These are phyloP conservation scores for Mormyrus hasselquistii DNA, from an alignment of 2,797 vertebrate genomes.

Conservation along the genomic window DNA sequence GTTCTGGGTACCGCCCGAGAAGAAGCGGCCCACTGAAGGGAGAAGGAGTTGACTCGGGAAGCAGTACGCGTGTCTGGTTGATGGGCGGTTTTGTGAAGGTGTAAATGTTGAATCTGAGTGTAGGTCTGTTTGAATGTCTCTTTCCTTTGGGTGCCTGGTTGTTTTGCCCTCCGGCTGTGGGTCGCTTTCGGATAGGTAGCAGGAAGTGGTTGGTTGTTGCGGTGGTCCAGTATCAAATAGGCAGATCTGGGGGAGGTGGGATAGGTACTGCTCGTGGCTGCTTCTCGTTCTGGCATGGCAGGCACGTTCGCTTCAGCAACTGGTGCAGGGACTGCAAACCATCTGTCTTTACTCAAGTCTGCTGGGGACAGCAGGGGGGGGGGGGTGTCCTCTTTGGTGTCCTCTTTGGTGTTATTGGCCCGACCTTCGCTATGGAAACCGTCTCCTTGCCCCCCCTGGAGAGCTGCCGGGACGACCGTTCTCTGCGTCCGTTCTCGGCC, in stretches of 20 bases:
- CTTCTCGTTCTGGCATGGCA: background rate
- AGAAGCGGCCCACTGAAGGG: background rate
- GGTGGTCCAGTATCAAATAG: background rate
- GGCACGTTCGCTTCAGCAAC: background rate
- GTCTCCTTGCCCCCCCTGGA: background rate
- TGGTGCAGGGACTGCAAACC: background rate
- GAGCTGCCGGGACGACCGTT: background rate
- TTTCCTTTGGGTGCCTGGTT: background rate
- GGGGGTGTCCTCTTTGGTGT: background rate
- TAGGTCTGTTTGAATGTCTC: background rate
- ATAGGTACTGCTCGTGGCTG: background rate
- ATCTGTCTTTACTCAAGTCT: background rate
- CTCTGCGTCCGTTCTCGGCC: background rate
- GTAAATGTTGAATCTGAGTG: background rate
- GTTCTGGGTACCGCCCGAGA: background rate
- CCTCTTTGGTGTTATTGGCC: conserved; percentile 4
- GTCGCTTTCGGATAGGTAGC: background rate
- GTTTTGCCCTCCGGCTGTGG: background rate
- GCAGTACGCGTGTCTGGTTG: background rate
- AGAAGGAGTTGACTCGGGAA: background rate
- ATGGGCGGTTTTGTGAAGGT: background rate
- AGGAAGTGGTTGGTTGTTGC: background rate
- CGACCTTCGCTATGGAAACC: conserved; percentile 11
- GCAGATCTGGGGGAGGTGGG: background rate
- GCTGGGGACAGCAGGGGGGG: background rate